phyloP scores from a whole-genome alignment of 2,888 invertebrate genomes.

The Dioctria linearis region DNA sequence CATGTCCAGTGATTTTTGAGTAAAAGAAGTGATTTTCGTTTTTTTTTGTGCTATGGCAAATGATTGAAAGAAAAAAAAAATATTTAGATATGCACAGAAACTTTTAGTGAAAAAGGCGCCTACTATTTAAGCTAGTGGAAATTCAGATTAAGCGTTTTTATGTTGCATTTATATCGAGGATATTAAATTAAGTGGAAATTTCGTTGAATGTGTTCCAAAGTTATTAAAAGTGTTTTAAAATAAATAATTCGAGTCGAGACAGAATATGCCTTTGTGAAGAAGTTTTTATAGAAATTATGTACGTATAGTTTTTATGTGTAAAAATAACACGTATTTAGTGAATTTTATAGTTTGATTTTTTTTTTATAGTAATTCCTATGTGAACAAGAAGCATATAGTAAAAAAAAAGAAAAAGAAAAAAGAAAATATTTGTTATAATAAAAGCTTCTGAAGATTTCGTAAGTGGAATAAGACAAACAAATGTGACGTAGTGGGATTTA shows the following conservation, averaged over 20 bases:
- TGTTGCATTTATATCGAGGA: slow-evolving; percentile 4
- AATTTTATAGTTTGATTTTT: no score
- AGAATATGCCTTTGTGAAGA: no score
- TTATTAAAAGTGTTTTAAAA: background rate
- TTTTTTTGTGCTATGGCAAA: background rate
- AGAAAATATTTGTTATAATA: background rate
- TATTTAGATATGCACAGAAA: background rate
- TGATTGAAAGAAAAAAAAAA: slow-evolving; percentile 1
- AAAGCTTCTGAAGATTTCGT: slow-evolving; percentile 41
- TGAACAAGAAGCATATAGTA: no score
- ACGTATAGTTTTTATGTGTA: no score
- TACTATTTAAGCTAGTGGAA: background rate
- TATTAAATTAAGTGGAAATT: slow-evolving; percentile 26
- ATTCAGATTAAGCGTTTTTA: slow-evolving; percentile 10
- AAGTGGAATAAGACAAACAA: slow-evolving; percentile 19
- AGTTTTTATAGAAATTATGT: no score
- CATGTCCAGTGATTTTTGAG: slow-evolving; percentile 36
- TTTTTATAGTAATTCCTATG: no score
- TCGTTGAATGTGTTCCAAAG: background rate
- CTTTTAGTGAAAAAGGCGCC: background rate
- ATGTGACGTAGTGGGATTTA: slow-evolving; percentile 45
- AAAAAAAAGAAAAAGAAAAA: no score
- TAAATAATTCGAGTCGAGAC: no score
- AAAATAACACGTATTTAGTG: no score
- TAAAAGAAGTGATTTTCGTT: slow-evolving; percentile 34